Evolutionary conservation across 2,797 vertebrate genomes (phyloP), one percentile per base, ranked within the genome.

Genomic region (Peromyscus nudipes): DNA sequence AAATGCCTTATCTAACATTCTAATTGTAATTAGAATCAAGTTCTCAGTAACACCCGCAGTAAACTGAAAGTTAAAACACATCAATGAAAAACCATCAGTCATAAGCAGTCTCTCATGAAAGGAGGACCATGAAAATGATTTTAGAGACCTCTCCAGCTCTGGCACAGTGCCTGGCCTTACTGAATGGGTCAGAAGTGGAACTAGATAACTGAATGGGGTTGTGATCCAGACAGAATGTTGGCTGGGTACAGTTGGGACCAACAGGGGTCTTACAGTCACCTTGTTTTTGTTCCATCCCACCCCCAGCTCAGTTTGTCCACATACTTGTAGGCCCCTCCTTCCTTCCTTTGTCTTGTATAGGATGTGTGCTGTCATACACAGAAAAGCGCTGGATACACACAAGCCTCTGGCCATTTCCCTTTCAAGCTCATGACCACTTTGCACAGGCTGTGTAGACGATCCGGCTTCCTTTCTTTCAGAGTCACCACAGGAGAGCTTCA

Each of bases 21-120:
- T 69, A 75, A 64, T 73, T 92, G 49, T 76, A 92, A 95, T 77
- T 55, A 17, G 37, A 89, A 92, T 90, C 88, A 84, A 73, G 25
- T 85, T 89, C 52, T 80, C 60, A 87, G 62, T 86, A 94, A 49
- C n/a, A 91, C 23, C 19, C 60, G 29, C 29, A 80, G 95, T 5
- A 94, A 94, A 86, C 9, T 60, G 57, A 96, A 67, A 17, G 2
- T 81, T 60, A 91, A 95, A 62, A 91, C 83, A 64, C 25, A 31
- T 34, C 14, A 14, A 12, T 55, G 5, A 84, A 92, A 95, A 92
- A n/a, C 17, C 86, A 40, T 11, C 52, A 69, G 40, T 91, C 14
- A 92, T 73, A 89, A 57, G 43, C 37, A 86, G 82, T 89, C 29
- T 91, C 34, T 57, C 89, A 57, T 19, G 25, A 49, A 60, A 91